A percentile compares a stretch with the other conserved stretches of the same genome.
phyloP scores from a whole-genome alignment of 2,113 vertebrate species.

The Amphiprion percula region DNA sequence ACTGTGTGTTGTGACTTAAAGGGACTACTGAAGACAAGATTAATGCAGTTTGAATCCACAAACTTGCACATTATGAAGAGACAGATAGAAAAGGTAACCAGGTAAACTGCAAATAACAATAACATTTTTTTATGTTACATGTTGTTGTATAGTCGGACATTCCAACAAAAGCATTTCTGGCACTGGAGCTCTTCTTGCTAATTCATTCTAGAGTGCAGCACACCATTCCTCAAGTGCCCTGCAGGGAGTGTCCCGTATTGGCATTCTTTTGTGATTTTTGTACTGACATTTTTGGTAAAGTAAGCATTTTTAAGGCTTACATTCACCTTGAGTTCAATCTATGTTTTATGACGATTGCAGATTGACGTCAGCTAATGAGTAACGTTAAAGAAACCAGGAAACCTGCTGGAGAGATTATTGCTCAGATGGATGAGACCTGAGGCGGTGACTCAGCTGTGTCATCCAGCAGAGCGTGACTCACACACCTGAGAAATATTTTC shows the following conservation, averaged over 20 bases:
- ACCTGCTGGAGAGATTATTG: not conserved
- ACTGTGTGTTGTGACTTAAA: no score
- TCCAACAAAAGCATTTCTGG: not conserved
- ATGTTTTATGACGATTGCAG: no score
- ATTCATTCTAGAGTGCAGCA: not conserved
- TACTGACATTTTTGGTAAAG: not conserved
- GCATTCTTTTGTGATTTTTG: not conserved
- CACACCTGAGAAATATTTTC: slow-evolving; percentile 18
- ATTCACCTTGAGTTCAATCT: no score
- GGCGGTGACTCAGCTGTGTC: slow-evolving; percentile 45
- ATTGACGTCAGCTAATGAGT: no score
- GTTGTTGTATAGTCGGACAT: not conserved
- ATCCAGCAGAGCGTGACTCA: slow-evolving; percentile 36
- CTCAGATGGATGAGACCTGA: not conserved
- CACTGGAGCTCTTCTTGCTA: not conserved
- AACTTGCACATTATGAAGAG: no score
- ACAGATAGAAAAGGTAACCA: no score
- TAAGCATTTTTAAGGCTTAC: not conserved
- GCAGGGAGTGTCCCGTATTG: not conserved
- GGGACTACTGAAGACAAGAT: no score
- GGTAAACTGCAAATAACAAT: not conserved
- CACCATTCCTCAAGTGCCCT: not conserved
- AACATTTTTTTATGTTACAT: not conserved
- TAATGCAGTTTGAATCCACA: no score
- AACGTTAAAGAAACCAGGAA: no score